Percentiles rank a stretch among this genome's conserved stretches.
Conservation (phyloP, 2,888 invertebrate species). For the Leptinotarsa peninsularis region DNA sequence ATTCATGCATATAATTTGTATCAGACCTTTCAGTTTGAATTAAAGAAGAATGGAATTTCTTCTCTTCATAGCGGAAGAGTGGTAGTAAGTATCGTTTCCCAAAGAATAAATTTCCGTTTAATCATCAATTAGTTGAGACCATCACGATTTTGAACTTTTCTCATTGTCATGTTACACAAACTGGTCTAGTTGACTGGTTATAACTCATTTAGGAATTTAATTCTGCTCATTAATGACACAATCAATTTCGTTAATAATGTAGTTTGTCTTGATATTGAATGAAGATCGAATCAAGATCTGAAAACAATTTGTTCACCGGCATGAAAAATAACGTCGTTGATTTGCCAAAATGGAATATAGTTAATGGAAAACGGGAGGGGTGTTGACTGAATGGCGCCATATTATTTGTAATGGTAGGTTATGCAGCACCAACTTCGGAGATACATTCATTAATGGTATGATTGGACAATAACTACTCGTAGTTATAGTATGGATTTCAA, state of each 20-base stretch:
- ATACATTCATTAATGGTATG: neutral
- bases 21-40: too few relatives aligned
- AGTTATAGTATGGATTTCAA: too few relatives aligned
- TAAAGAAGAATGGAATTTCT: neutral
- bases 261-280: constrained; percentile 29
- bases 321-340: constrained; percentile 1
- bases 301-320: constrained; percentile 17
- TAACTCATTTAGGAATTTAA: constrained; percentile 30
- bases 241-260: constrained; percentile 27
- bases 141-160: constrained; percentile 33
- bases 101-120: constrained; percentile 15
- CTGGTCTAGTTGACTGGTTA: constrained; percentile 20
- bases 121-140: constrained; percentile 25
- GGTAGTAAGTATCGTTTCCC: neutral
- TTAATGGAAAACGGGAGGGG: neutral
- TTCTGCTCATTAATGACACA: constrained; percentile 28
- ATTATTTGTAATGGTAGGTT: neutral
- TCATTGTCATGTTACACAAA: constrained; percentile 27
- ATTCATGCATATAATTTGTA: too few relatives aligned
- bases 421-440: neutral
- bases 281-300: constrained; percentile 22
- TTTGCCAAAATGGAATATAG: neutral
- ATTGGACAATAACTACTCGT: too few relatives aligned
- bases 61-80: neutral
- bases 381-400: neutral